These are phyloP conservation scores for Tetramorium alpestre DNA, from an alignment of 1,140 invertebrate species.

Conservation along the genomic window DNA sequence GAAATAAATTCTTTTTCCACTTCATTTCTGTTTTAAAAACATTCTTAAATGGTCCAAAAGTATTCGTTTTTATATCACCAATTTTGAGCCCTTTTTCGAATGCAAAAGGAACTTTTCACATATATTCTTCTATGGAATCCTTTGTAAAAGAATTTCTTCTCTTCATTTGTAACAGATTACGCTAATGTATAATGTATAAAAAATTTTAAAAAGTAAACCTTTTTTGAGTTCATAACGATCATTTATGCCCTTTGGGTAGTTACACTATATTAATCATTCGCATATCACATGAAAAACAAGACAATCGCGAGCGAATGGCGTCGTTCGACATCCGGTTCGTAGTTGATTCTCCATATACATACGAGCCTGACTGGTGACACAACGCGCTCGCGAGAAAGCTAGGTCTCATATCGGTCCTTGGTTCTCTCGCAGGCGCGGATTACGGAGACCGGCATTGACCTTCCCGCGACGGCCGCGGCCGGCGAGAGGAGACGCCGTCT, in stretches of 20 bases:
- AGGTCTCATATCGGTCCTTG: conserved; percentile 44
- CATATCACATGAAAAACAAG: neutral
- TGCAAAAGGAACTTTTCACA: too few relatives aligned
- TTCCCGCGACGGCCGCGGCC: conserved; percentile 47
- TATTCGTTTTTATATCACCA: too few relatives aligned
- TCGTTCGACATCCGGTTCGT: conserved; percentile 50
- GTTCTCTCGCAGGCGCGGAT: neutral
- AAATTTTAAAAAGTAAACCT: too few relatives aligned
- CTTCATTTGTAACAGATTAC: too few relatives aligned
- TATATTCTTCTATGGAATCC: too few relatives aligned
- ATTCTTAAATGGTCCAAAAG: too few relatives aligned
- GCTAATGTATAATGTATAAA: too few relatives aligned
- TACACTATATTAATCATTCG: neutral
- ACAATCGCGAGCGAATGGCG: neutral
- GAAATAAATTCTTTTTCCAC: too few relatives aligned
- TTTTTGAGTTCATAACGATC: too few relatives aligned
- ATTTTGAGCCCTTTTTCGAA: too few relatives aligned
- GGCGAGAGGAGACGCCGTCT: neutral
- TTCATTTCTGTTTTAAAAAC: too few relatives aligned
- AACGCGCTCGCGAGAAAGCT: conserved; percentile 1
- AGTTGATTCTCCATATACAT: conserved; percentile 42
- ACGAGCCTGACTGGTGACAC: conserved; percentile 37
- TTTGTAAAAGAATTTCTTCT: too few relatives aligned
- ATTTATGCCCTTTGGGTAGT: neutral
- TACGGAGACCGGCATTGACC: conserved; percentile 65